These are phyloP conservation scores for Cyclura pinguis DNA, from an alignment of 2,797 vertebrate genomes.

Conservation along the genomic window DNA sequence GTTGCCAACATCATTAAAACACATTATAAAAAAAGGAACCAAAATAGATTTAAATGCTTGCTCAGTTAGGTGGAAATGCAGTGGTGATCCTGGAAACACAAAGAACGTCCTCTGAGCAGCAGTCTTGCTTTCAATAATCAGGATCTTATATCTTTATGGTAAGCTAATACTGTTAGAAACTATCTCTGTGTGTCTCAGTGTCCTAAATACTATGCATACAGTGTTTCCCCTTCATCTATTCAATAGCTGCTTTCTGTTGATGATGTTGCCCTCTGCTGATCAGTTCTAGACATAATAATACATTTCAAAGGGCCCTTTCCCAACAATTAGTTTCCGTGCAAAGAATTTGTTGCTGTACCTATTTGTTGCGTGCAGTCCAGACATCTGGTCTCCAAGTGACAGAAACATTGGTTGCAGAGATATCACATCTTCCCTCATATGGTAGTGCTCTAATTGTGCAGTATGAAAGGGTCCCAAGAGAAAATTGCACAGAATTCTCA, in stretches of 20 bases:
- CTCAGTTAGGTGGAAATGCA: background rate
- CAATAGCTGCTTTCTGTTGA: background rate
- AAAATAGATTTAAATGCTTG: background rate
- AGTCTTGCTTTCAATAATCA: background rate
- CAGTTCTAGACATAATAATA: background rate
- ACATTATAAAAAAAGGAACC: background rate
- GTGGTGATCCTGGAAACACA: background rate
- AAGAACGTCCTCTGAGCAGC: background rate
- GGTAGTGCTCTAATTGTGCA: too few species aligned
- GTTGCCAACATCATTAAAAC: constrained; percentile 8
- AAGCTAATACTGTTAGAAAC: background rate
- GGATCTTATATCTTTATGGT: background rate
- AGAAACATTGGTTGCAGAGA: too few species aligned
- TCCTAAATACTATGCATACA: background rate
- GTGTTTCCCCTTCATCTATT: background rate
- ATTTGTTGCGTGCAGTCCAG: background rate
- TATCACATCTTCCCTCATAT: too few species aligned
- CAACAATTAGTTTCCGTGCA: background rate
- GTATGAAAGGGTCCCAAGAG: too few species aligned
- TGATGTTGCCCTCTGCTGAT: constrained; percentile 38
- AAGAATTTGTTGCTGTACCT: background rate
- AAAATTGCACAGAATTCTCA: too few species aligned
- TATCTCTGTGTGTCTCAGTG: background rate
- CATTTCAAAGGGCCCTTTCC: background rate
- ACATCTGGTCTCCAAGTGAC: background rate